Base-by-base conservation (phyloP, 2,797 vertebrate genomes). In the Neosalanx taihuensis region DNA sequence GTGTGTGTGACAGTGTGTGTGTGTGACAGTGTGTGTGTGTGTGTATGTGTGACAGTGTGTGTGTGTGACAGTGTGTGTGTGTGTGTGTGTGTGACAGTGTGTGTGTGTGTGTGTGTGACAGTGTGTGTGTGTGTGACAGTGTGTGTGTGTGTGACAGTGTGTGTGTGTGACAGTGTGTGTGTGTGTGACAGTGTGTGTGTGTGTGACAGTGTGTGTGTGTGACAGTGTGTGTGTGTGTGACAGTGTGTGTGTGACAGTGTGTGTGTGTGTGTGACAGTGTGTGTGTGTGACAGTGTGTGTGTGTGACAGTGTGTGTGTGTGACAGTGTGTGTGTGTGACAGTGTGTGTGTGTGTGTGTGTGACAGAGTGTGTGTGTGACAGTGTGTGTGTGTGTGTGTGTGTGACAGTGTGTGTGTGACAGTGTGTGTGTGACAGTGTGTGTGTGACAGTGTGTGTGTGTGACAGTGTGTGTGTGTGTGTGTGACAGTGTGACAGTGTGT, bases 351-450 rank as follows among this genome's bases (percentile, higher is more conserved):
- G 58, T 60, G 20, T 60, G 33, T 33, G 33, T 33, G n/a, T n/a
- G 10, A 41, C 37, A 41, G 37, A 10, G 46, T 49, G 7, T 10
- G 60, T 13, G 23, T 31, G 26, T 13, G 7, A 29, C 2, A n/a
- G 60, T 30, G 60, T 62, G 60, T 62, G 30, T 26, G 30, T 62
- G 60, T 35, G 30, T 49, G 49, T 17, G 67, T 68, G 49, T 68
- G 67, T 33, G 41, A 12, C 5, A 6, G 41, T 53, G 4, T 67
- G 37, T 5, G 46, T 23, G 65, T 23, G 37, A 30, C 12, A 17
- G 30, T 37, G 63, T 64, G 62, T 64, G 62, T 31, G 5, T 31
- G 15, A 7, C 18, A 7, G 30, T 33, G 62, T 64, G 33, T 64
- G 56, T 58, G 56, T 58, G 17, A 17, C 2, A 17, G 56, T n/a